These are phyloP conservation scores for Otolemur garnettii DNA, from an alignment of 2,113 vertebrate genomes.

Conservation along the genomic window DNA sequence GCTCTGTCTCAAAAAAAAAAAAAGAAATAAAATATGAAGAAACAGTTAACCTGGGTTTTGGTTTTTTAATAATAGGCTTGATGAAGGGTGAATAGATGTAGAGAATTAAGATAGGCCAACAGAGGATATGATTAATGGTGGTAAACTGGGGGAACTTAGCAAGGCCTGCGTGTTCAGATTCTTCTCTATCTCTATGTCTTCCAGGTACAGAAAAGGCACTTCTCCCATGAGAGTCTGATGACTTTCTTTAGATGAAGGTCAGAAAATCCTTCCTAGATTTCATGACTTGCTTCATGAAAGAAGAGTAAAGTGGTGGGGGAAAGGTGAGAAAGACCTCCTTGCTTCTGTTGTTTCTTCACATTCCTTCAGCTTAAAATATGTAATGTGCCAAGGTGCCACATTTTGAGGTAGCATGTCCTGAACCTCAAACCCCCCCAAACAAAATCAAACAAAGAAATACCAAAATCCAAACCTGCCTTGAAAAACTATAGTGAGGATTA, in stretches of 20 bases:
- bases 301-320: neutral
- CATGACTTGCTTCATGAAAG: neutral
- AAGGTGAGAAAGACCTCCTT: neutral
- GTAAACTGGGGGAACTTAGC: neutral
- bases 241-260: neutral
- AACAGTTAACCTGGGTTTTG: neutral
- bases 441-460: neutral
- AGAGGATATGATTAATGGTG: neutral
- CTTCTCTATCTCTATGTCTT: neutral
- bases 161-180: neutral
- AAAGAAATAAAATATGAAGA: neutral
- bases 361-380: neutral
- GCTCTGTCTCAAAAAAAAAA: no score
- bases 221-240: neutral
- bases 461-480: neutral
- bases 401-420: neutral
- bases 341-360: neutral
- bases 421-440: neutral
- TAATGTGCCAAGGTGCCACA: neutral
- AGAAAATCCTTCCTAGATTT: neutral
- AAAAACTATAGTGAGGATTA: neutral
- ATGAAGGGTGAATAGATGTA: neutral
- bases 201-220: neutral
- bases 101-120: neutral
- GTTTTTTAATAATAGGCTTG: neutral